Conservation (phyloP, 2,797 vertebrate genomes). For the Pachyuromys duprasi region DNA sequence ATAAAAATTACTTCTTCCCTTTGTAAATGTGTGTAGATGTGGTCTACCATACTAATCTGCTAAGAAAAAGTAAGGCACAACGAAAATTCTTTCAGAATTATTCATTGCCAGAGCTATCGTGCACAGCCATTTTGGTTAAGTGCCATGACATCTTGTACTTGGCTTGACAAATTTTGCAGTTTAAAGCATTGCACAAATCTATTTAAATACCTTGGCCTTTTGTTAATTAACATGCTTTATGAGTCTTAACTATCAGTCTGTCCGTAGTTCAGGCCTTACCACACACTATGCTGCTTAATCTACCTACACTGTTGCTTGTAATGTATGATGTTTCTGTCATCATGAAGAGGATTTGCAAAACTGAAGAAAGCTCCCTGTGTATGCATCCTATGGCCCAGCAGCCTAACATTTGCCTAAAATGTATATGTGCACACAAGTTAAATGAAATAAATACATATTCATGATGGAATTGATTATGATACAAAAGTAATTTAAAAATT, state of each 20-base stretch:
- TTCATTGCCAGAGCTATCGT: neutral
- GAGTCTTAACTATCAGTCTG: neutral
- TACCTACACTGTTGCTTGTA: neutral
- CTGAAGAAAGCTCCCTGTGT: neutral
- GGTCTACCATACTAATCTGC: neutral
- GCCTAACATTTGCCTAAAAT: neutral
- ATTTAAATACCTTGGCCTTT: neutral
- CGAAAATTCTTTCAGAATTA: neutral
- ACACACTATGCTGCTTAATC: neutral
- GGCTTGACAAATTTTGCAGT: neutral
- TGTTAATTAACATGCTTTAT: constrained; percentile 9
- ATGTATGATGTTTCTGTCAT: neutral
- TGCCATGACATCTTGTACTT: neutral
- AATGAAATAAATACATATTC: neutral
- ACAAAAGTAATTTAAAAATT: neutral
- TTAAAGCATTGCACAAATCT: neutral
- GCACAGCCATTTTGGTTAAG: neutral
- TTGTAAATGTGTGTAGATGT: neutral
- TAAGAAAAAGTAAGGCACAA: neutral
- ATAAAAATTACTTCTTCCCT: constrained; percentile 5
- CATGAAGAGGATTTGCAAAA: neutral
- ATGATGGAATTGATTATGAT: neutral
- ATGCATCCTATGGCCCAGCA: neutral
- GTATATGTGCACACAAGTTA: neutral
- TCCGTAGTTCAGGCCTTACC: neutral